These are phyloP conservation scores for Anthophora plumipes DNA, from an alignment of 2,888 invertebrate genomes.

Conservation along the genomic window DNA sequence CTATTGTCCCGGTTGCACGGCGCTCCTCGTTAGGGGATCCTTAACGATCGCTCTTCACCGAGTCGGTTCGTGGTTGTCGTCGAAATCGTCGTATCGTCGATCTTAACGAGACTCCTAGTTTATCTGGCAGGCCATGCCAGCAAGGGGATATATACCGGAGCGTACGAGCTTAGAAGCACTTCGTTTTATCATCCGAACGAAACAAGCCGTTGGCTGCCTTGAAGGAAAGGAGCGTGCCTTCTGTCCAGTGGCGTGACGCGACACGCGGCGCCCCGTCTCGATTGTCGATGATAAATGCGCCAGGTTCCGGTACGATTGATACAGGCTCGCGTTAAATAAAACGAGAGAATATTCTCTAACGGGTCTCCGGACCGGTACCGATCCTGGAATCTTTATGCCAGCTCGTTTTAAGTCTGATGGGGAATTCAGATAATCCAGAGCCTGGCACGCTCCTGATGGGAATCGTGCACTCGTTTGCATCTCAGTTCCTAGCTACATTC, in stretches of 20 bases:
- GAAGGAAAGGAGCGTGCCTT: conserved; percentile 13
- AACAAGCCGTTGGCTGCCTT: conserved; percentile 16
- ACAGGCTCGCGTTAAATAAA: neutral
- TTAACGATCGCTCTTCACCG: conserved; percentile 72
- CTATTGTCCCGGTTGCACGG: conserved; percentile 66
- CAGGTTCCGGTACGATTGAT: conserved; percentile 1
- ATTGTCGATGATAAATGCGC: conserved; percentile 10
- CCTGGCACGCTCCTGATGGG: conserved; percentile 25
- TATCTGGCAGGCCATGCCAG: conserved; percentile 51
- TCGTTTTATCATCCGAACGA: conserved; percentile 50
- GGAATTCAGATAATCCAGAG: neutral
- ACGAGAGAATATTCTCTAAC: conserved; percentile 7
- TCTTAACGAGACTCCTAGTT: conserved; percentile 70
- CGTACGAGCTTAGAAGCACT: conserved; percentile 43
- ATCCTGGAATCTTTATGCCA: conserved; percentile 8
- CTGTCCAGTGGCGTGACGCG: conserved; percentile 20
- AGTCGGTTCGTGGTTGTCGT: conserved; percentile 62
- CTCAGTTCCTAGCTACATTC: neutral
- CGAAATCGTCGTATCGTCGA: conserved; percentile 71
- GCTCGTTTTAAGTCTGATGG: neutral
- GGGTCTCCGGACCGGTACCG: conserved; percentile 3
- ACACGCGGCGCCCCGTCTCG: conserved; percentile 3
- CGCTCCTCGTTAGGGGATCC: conserved; percentile 71
- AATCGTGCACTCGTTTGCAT: conserved; percentile 20
- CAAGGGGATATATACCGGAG: conserved; percentile 2